Evolutionary conservation across 1,140 invertebrate species (phyloP).

Genomic region (Sycobia sp.): DNA sequence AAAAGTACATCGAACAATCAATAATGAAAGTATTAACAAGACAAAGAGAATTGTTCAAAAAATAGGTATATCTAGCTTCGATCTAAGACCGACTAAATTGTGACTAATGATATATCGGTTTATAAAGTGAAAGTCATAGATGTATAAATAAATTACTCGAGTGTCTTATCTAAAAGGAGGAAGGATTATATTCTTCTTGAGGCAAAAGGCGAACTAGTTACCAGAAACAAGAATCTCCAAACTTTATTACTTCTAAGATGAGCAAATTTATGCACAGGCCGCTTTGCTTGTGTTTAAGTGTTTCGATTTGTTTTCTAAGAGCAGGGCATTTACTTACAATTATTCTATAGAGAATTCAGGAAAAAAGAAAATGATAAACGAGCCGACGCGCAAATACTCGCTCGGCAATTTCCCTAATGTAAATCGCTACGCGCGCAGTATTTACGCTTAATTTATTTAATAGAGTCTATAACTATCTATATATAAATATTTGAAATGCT

Average conservation of each 20-base stretch:
- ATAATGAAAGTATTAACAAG: conserved; percentile 23
- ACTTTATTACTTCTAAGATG: conserved; percentile 16
- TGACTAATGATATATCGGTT: conserved; percentile 25
- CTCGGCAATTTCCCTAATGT: conserved; percentile 7
- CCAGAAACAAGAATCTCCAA: conserved; percentile 36
- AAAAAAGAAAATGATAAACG: no score
- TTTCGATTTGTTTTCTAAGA: no score
- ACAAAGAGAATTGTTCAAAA: conserved; percentile 31
- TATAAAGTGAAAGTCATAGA: conserved; percentile 17
- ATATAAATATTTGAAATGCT: conserved; percentile 4
- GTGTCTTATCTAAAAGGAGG: conserved; percentile 19
- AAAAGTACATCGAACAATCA: no score
- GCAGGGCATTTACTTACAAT: conserved; percentile 52
- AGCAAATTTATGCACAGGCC: conserved; percentile 11
- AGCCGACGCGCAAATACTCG: conserved; percentile 16
- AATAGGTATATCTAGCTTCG: conserved; percentile 37
- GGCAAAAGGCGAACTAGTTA: conserved; percentile 59
- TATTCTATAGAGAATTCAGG: conserved; percentile 32
- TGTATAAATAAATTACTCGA: conserved; percentile 14
- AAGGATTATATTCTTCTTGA: conserved; percentile 42
- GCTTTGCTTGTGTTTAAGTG: not conserved
- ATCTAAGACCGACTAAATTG: conserved; percentile 43
- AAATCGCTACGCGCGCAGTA: conserved; percentile 6
- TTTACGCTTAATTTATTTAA: conserved; percentile 15
- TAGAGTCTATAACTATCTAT: not conserved